phyloP scores from a whole-genome alignment of 2,113 vertebrate genomes.

The Bostrychus sinensis region DNA sequence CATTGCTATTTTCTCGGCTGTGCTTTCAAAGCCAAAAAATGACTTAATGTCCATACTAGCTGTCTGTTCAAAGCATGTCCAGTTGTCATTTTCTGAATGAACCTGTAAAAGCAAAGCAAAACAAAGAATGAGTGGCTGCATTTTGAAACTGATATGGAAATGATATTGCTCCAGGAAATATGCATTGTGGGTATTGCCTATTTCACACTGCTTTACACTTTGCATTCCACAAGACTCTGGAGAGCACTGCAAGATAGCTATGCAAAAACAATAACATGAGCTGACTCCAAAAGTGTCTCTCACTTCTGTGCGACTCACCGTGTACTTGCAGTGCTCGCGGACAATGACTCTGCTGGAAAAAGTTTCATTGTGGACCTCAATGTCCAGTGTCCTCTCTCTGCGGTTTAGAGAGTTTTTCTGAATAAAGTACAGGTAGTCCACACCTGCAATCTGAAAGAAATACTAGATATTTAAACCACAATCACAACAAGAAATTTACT shows the following conservation, averaged over 20 bases:
- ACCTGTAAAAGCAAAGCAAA: slow-evolving; percentile 77
- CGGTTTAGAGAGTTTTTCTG: slow-evolving; percentile 94
- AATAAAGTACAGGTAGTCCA: slow-evolving; percentile 94
- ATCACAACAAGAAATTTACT: not conserved
- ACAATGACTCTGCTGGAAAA: slow-evolving; percentile 92
- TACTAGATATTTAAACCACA: too few relatives aligned
- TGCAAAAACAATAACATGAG: not conserved
- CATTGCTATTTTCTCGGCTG: slow-evolving; percentile 96
- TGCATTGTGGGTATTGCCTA: not conserved
- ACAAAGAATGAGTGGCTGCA: not conserved
- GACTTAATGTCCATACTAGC: slow-evolving; percentile 97
- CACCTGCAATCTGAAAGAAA: slow-evolving; percentile 87
- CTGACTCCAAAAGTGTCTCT: not conserved
- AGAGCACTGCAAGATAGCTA: slow-evolving; percentile 1
- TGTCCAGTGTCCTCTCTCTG: slow-evolving; percentile 89
- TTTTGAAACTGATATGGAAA: not conserved
- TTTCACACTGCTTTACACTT: not conserved
- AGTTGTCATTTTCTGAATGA: slow-evolving; percentile 95
- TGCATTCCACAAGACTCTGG: not conserved
- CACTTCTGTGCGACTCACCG: slow-evolving; percentile 76
- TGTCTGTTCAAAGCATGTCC: slow-evolving; percentile 97
- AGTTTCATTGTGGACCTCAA: slow-evolving; percentile 93
- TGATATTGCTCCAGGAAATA: not conserved
- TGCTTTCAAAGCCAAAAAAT: slow-evolving; percentile 97
- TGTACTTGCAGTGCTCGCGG: slow-evolving; percentile 90